Conservation (phyloP, 1,140 invertebrate species). For the Ceratosolen fusciceps region DNA sequence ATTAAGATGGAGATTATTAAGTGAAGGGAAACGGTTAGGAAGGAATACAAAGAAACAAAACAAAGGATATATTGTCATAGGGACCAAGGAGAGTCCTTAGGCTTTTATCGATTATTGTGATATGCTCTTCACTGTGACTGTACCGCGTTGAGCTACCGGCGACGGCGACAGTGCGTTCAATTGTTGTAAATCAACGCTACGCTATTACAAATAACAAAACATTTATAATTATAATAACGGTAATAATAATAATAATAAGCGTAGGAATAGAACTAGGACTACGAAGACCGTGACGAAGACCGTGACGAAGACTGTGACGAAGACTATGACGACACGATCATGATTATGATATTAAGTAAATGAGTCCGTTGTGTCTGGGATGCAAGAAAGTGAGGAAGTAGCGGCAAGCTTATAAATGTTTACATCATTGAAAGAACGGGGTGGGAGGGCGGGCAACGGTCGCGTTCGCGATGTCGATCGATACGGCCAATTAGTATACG, state of each 20-base stretch:
- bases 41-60: conserved; percentile 3
- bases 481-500: neutral
- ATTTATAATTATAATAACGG: too few relatives aligned
- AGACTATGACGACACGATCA: too few relatives aligned
- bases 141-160: neutral
- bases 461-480: conserved; percentile 26
- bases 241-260: too few relatives aligned
- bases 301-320: too few relatives aligned
- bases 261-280: too few relatives aligned
- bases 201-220: too few relatives aligned
- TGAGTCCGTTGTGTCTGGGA: too few relatives aligned
- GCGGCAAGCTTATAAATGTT: neutral
- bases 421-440: neutral
- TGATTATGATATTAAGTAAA: too few relatives aligned
- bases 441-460: neutral
- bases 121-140: conserved; percentile 35
- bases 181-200: conserved; percentile 12
- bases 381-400: neutral
- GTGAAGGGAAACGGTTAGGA: neutral
- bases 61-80: conserved; percentile 19
- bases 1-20: neutral
- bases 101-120: conserved; percentile 39
- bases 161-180: conserved; percentile 23
- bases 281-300: too few relatives aligned
- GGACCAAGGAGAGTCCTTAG: conserved; percentile 38